Percentiles rank a stretch among this genome's conserved stretches.
Conservation (phyloP, 2,113 vertebrate genomes). For the Cynoglossus semilaevis region DNA sequence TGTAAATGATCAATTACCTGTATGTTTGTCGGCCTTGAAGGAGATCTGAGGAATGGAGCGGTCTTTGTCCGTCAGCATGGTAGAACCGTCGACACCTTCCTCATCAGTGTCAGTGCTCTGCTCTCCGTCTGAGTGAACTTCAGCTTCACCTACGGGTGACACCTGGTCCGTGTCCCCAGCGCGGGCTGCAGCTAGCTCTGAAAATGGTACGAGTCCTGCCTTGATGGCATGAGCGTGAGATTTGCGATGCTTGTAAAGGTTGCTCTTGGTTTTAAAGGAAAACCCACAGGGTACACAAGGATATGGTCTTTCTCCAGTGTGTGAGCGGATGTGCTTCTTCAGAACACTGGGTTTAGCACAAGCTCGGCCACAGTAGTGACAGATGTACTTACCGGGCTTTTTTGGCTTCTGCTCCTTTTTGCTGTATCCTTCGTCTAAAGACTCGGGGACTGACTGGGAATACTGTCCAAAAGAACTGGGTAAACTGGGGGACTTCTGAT, state of each 20-base stretch:
- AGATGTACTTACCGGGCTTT: slow-evolving; percentile 98
- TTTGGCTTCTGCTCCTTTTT: slow-evolving; percentile 97
- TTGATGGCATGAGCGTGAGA: slow-evolving; percentile 98
- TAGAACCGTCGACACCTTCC: slow-evolving; percentile 83
- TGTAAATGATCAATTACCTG: slow-evolving; percentile 59
- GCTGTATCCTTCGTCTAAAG: slow-evolving; percentile 84
- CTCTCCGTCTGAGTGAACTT: slow-evolving; percentile 94
- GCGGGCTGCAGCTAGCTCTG: slow-evolving; percentile 85
- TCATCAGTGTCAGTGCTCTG: slow-evolving; percentile 98
- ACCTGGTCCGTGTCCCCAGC: slow-evolving; percentile 85
- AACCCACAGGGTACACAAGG: slow-evolving; percentile 97
- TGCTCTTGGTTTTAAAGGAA: slow-evolving; percentile 99
- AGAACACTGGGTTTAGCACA: slow-evolving; percentile 99
- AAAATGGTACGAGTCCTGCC: slow-evolving; percentile 94
- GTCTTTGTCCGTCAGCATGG: slow-evolving; percentile 79
- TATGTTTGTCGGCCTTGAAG: slow-evolving; percentile 75
- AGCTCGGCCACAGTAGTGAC: slow-evolving; percentile 93
- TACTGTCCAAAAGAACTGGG: slow-evolving; percentile 89
- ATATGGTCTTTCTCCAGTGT: slow-evolving; percentile 95
- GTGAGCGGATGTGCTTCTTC: slow-evolving; percentile 98
- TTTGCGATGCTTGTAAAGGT: slow-evolving; percentile 98
- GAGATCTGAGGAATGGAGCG: slow-evolving; percentile 83
- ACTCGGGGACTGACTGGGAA: slow-evolving; percentile 87
- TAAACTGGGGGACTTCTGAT: slow-evolving; percentile 90
- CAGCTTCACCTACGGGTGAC: slow-evolving; percentile 87